Base-by-base conservation (phyloP, 2,888 invertebrate genomes). In the Nebria brevicollis region DNA sequence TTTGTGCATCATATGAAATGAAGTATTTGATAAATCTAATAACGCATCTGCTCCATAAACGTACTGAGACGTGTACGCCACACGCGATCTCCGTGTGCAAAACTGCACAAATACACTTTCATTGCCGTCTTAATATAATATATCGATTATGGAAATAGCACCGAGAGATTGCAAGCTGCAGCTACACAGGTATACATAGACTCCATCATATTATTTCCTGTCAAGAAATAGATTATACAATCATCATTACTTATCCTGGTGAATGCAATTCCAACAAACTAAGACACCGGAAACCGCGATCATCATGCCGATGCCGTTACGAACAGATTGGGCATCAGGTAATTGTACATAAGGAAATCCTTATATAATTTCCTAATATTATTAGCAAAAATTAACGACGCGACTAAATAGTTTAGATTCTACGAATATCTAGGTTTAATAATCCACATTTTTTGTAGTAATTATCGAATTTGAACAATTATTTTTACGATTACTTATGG, bases 181-280 rank as follows among this genome's bases (percentile, higher is more conserved):
- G 34, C 5, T 11, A 54, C 4, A 8, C 54, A 54, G 54, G 54
- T 54, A 54, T 5, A 20, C 20, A 20, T 20, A 20, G 20, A 20
- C 20, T 3, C 54, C 54, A 54, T 54, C 4, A 54, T 54, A 54
- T 54, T 54, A 54, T 54, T 54, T 54, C 54, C 54, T 54, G 54
- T 54, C 77, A 42, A 77, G 76, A 77, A 77, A 77, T 77, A 77
- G 77, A 77, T 77, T 77, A 77, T 77, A 77, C 42, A 70, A 77
- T 77, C 77, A 77, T 54, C 70, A 77, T 77, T 77, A 77, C 70
- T 77, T 77, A 70, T 70, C 54, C 2, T 54, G 54, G 54, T 8
- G 54, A 54, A 54, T 54, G 54, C 54, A 54, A 54, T 54, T 54
- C 8, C 2, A 54, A 54, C 34, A 34, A 20, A 6, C 54, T 13